A percentile compares a stretch with the other conserved stretches of the same genome.
phyloP scores from a whole-genome alignment of 2,888 invertebrate species.

The Odontocerum albicorne region DNA sequence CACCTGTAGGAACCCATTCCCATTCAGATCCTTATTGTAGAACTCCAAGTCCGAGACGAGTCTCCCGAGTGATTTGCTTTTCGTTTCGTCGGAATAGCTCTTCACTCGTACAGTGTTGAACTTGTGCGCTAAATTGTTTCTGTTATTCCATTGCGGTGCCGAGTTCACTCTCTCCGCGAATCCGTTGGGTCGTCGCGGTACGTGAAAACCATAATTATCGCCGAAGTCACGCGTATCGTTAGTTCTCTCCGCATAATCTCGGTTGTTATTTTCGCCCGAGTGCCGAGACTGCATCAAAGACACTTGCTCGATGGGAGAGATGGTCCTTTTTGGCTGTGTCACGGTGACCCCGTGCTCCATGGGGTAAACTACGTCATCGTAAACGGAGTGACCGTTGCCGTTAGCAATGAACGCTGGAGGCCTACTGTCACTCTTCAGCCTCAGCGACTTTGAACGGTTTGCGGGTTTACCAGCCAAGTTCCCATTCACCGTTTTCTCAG shows the following conservation, averaged over 20 bases:
- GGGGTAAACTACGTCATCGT: slow-evolving; percentile 42
- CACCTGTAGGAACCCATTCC: slow-evolving; percentile 7
- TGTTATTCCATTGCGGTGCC: not conserved
- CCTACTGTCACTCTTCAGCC: slow-evolving; percentile 52
- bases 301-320: slow-evolving; percentile 57
- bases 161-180: slow-evolving; percentile 13
- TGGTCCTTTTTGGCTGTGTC: slow-evolving; percentile 57
- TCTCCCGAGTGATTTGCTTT: slow-evolving; percentile 40
- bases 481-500: slow-evolving; percentile 46
- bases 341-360: slow-evolving; percentile 46
- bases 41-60: not conserved
- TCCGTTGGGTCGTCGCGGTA: slow-evolving; percentile 8
- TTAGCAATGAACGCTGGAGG: slow-evolving; percentile 31
- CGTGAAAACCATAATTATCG: slow-evolving; percentile 11
- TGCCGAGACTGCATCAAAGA: slow-evolving; percentile 49
- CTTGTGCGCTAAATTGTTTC: slow-evolving; percentile 20
- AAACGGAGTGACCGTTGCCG: slow-evolving; percentile 44
- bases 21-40: not conserved
- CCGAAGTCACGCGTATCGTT: slow-evolving; percentile 9
- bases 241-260: slow-evolving; percentile 14
- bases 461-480: slow-evolving; percentile 45
- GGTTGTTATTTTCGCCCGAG: slow-evolving; percentile 3
- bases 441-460: slow-evolving; percentile 57
- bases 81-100: slow-evolving; percentile 12
- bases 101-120: slow-evolving; percentile 32